phyloP scores from a whole-genome alignment of 35 echinoderm and acorn worm species.

The Apostichopus californicus region DNA sequence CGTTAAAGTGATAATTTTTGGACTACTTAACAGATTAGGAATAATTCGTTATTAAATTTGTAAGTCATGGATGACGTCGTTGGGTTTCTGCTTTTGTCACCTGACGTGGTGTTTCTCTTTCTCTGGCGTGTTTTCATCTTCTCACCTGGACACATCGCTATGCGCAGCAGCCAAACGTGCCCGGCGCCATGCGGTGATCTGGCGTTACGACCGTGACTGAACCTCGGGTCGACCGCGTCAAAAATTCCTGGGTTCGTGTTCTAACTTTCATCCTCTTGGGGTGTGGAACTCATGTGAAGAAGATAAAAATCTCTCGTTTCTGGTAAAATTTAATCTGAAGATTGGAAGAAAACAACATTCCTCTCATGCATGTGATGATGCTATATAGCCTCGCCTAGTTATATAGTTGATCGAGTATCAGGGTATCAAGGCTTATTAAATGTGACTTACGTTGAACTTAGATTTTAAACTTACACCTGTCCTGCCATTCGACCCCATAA shows the following conservation, averaged over 20 bases:
- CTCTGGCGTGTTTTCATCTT: neutral
- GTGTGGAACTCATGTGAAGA: constrained; percentile 10
- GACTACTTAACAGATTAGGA: constrained; percentile 45
- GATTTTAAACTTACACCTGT: neutral
- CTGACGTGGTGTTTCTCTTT: neutral
- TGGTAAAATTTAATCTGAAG: neutral
- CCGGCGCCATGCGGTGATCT: constrained; percentile 5
- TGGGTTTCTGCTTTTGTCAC: constrained; percentile 28
- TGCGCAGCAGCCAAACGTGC: constrained; percentile 32
- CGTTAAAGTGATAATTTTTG: constrained; percentile 44
- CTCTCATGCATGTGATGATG: neutral
- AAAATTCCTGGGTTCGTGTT: neutral
- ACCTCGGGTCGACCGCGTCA: neutral
- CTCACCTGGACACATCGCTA: constrained; percentile 41
- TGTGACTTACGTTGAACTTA: no score
- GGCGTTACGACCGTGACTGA: constrained; percentile 22
- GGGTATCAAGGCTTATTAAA: no score
- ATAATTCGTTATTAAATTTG: constrained; percentile 37
- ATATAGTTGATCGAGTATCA: no score
- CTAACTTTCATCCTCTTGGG: neutral
- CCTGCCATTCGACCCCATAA: neutral
- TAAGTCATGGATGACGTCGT: constrained; percentile 4
- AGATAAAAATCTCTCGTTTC: constrained; percentile 45
- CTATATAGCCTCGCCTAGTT: neutral
- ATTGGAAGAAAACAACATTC: constrained; percentile 29